These are phyloP conservation scores for Drosophila lacicola DNA, from an alignment of 2,888 invertebrate species.

Conservation along the genomic window DNA sequence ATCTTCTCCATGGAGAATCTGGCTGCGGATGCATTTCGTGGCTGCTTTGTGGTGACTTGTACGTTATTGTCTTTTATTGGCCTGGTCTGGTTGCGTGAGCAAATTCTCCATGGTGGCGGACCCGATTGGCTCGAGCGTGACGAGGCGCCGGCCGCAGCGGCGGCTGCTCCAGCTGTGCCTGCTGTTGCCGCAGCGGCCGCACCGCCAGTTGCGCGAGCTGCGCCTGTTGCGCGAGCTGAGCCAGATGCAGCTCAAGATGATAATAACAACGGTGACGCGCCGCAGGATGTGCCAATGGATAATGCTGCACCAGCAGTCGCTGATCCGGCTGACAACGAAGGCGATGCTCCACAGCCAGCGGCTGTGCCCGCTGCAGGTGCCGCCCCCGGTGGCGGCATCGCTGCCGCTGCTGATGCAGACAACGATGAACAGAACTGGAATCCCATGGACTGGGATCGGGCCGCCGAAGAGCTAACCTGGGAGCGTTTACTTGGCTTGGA, in stretches of 20 bases:
- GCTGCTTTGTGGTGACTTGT: slow-evolving; percentile 98
- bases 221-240: too few relatives aligned
- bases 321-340: slow-evolving; percentile 84
- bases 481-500: slow-evolving; percentile 97
- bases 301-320: slow-evolving; percentile 86
- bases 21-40: slow-evolving; percentile 97
- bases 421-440: slow-evolving; percentile 93
- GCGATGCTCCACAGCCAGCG: slow-evolving; percentile 85
- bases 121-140: slow-evolving; percentile 97
- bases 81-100: slow-evolving; percentile 98
- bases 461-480: slow-evolving; percentile 99
- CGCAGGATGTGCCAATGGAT: slow-evolving; percentile 83
- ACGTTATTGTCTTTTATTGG: slow-evolving; percentile 98
- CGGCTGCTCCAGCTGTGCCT: slow-evolving; percentile 59
- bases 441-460: slow-evolving; percentile 99
- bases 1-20: slow-evolving; percentile 97
- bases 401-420: slow-evolving; percentile 86
- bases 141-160: slow-evolving; percentile 80
- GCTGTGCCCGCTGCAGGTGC: slow-evolving; percentile 86
- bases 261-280: slow-evolving; percentile 80
- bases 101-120: slow-evolving; percentile 98
- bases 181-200: slow-evolving; percentile 47
- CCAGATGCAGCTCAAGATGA: slow-evolving; percentile 83
- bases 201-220: slow-evolving; percentile 74
- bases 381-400: slow-evolving; percentile 85